Base-by-base conservation (phyloP, 1,140 invertebrate genomes). In the Drosophila equinoxialis region DNA sequence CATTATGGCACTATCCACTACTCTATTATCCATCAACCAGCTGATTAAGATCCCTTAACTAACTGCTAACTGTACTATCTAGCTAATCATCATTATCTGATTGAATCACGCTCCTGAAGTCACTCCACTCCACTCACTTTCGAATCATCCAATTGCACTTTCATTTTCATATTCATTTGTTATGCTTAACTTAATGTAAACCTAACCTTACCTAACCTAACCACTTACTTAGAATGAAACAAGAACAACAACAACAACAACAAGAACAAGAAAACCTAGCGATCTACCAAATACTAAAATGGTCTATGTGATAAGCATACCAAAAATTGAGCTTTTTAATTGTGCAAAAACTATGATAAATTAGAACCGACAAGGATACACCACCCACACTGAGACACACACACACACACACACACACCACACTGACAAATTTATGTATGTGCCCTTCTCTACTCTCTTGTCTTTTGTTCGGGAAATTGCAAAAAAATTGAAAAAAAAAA, bases 281-380 rank as follows among this genome's bases (percentile, higher is more conserved):
- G 65, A 74, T 59, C 74, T 76, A 76, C 62, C 74, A 51, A 51
- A 51, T 51, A 51, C 17, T 51, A 51, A 26, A 82, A 78, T 76
- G 72, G 72, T 87, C 87, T 87, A 83, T 77, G 78, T 79, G 71
- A 71, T 85, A 86, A 86, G 82, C 83, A 73, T 68, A 48, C 57
- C 57, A 74, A 89, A 30, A 30, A 74, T 83, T 83, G 84, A 87
- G 84, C 83, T 87, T 86, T 85, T 85, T 82, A 87, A 82, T 87
- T 85, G 83, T 86, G 82, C 82, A 87, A 68, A 72, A 63, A 63
- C 60, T 48, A 48, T 48, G 14, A 51, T 51, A 51, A 68, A 71
- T 62, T 55, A 37, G 41, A 42, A 65, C 45, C 30, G 30, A 30
- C 30, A 30, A 30, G 30, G 30, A 30, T 30, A 30, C 30, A 30